phyloP scores from a whole-genome alignment of 2,113 vertebrate species.

The Scophthalmus maximus region DNA sequence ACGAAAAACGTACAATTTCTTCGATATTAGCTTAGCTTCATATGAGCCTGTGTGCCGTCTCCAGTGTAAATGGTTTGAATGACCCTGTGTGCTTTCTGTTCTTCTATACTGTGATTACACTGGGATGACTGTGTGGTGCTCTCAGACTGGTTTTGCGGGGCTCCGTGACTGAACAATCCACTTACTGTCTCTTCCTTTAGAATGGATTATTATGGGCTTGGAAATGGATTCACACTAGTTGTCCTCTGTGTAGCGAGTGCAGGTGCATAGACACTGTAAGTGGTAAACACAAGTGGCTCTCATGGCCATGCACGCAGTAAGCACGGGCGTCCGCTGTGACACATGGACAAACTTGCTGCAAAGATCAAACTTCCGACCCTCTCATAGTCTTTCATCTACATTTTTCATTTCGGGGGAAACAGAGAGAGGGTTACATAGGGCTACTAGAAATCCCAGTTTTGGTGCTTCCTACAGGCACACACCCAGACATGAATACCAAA shows the following conservation, averaged over 20 bases:
- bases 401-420: not conserved
- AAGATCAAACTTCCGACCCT: not conserved
- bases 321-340: not conserved
- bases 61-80: too few species aligned
- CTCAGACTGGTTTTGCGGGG: not conserved
- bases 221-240: constrained; percentile 27
- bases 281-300: constrained; percentile 39
- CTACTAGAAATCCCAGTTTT: not conserved
- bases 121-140: not conserved
- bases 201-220: constrained; percentile 30
- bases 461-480: constrained; percentile 3
- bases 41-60: not conserved
- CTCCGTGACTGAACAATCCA: constrained; percentile 29
- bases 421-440: constrained; percentile 24
- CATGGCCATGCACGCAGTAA: too few species aligned
- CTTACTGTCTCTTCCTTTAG: constrained; percentile 37
- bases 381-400: not conserved
- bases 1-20: too few species aligned
- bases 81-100: not conserved
- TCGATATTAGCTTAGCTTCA: not conserved
- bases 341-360: not conserved
- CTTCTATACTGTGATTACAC: constrained; percentile 7
- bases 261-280: constrained; percentile 23
- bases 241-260: constrained; percentile 11
- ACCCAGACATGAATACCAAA: constrained; percentile 4